Percentiles rank a stretch among this genome's conserved stretches.
These are phyloP conservation scores for Synergus gifuensis DNA, from an alignment of 2,888 invertebrate genomes.

Conservation along the genomic window DNA sequence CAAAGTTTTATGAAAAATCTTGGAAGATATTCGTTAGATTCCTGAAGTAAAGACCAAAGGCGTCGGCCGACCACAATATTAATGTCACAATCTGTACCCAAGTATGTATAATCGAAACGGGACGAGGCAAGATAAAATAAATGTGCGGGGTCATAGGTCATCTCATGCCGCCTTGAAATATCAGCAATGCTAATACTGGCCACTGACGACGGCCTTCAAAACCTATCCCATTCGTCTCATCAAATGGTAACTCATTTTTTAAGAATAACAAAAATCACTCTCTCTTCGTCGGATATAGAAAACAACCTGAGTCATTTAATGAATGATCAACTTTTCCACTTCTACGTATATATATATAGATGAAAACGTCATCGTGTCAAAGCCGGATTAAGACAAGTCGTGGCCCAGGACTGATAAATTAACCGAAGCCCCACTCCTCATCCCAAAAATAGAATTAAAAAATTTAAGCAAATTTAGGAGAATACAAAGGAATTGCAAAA, in stretches of 20 bases:
- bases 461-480: neutral
- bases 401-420: too few relatives aligned
- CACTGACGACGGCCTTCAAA: constrained; percentile 59
- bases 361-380: neutral
- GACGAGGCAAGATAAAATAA: constrained; percentile 60
- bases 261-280: neutral
- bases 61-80: constrained; percentile 31
- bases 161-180: constrained; percentile 60
- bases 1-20: neutral
- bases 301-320: constrained; percentile 15
- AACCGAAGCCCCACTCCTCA: too few relatives aligned
- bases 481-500: neutral
- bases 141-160: constrained; percentile 66
- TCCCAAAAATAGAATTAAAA: too few relatives aligned
- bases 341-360: too few relatives aligned
- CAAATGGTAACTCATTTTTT: constrained; percentile 32
- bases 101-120: constrained; percentile 37
- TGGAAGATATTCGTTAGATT: constrained; percentile 21
- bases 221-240: constrained; percentile 47
- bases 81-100: constrained; percentile 44
- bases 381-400: too few relatives aligned
- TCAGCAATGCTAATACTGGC: constrained; percentile 71
- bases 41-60: constrained; percentile 8
- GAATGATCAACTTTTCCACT: neutral
- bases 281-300: too few relatives aligned